Evolutionary conservation across 2,113 vertebrate species (phyloP).

Genomic region (Anhinga anhinga): DNA sequence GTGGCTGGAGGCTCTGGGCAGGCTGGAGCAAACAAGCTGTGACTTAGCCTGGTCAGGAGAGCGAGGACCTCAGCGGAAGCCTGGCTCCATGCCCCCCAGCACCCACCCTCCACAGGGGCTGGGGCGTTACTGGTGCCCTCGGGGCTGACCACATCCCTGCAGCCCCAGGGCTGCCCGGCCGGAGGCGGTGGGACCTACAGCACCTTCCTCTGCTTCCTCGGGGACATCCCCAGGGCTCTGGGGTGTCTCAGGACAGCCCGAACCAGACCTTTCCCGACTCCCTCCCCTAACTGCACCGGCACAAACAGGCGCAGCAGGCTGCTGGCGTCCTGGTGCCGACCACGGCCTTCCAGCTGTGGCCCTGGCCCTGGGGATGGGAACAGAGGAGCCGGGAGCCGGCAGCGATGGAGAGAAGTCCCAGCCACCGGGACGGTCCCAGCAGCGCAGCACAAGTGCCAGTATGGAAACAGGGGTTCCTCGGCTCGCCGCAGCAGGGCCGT

Average conservation of each 20-base stretch:
- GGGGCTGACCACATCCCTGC: neutral
- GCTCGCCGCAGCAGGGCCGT: neutral
- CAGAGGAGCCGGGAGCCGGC: neutral
- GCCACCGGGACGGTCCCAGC: rapidly evolving
- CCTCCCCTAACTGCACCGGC: neutral
- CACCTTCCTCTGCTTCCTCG: rapidly evolving
- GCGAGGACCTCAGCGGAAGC: neutral
- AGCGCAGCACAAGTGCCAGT: rapidly evolving
- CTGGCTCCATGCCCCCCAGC: neutral
- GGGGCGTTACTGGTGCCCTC: neutral
- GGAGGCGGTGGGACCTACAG: neutral
- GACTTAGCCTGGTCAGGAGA: neutral
- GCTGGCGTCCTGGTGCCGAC: neutral
- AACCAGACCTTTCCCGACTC: neutral
- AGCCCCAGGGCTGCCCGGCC: neutral
- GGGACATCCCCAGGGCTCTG: no score
- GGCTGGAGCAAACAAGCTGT: neutral
- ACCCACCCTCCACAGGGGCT: neutral
- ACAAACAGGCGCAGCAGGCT: neutral
- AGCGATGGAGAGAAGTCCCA: neutral
- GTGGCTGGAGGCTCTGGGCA: neutral
- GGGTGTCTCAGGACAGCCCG: neutral
- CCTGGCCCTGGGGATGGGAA: neutral
- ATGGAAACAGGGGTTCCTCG: neutral
- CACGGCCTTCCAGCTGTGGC: neutral